Conservation (phyloP, 2,888 invertebrate species). For the Shargacucullia verbasci region DNA sequence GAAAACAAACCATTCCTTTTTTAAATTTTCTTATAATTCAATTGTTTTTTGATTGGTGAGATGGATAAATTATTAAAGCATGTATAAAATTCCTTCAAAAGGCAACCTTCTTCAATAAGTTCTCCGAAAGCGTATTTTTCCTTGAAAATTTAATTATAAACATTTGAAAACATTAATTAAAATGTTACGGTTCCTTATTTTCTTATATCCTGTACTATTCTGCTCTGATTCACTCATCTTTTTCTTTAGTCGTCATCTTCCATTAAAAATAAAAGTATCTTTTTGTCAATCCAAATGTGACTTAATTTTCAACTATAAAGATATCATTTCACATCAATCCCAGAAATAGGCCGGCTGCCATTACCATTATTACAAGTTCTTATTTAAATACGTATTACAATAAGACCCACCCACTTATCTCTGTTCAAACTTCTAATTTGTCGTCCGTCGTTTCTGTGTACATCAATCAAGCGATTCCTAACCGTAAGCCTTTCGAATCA, state of each 20-base stretch:
- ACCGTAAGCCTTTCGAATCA: constrained; percentile 70
- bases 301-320: constrained; percentile 27
- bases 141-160: constrained; percentile 3
- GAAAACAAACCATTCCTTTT: too few relatives aligned
- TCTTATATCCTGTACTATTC: neutral
- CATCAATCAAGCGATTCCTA: constrained; percentile 75
- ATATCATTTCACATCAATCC: constrained; percentile 21
- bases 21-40: constrained; percentile 1
- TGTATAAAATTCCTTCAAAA: constrained; percentile 1
- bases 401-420: constrained; percentile 57
- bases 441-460: constrained; percentile 54
- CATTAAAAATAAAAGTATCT: constrained; percentile 20
- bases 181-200: constrained; percentile 34
- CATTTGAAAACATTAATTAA: constrained; percentile 24
- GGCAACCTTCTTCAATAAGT: neutral
- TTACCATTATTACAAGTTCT: constrained; percentile 52
- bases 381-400: constrained; percentile 55
- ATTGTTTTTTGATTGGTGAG: neutral
- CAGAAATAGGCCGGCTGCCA: constrained; percentile 27
- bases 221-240: constrained; percentile 12
- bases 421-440: constrained; percentile 64
- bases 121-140: neutral
- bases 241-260: constrained; percentile 9
- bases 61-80: constrained; percentile 5
- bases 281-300: constrained; percentile 17